Evolutionary conservation across 1,140 invertebrate species (phyloP), one percentile per base, ranked within the genome.

Genomic region (Neocloeon triangulifer): DNA sequence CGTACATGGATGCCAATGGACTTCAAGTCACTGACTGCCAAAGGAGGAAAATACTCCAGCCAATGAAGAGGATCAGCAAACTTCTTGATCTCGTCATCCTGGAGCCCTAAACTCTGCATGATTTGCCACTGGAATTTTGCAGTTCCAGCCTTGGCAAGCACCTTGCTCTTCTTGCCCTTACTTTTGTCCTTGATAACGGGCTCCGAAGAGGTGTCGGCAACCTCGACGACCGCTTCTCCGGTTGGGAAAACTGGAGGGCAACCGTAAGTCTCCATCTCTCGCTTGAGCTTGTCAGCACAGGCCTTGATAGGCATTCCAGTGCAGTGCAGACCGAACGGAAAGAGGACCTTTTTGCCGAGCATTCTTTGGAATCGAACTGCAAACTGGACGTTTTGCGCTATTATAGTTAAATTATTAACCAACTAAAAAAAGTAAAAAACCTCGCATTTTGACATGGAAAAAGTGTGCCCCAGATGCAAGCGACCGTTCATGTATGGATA

Each of bases 401-500:
- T 39, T 26, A 39, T 38, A 39, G 18, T 19, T 8, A 3, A 12
- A 7, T 22, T 25, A 16, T 13, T 9, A 26, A 13, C 22, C 12
- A 3, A 3, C 12, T 15, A 23, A n/a, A 27, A 7, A n/a, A 36
- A 15, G 12, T 21, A 16, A 25, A 28, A 35, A 59, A 71, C 67
- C 48, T 97, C 92, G 55, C 84, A 88, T 64, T 98, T 98, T 22
- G 89, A 91, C 18, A 97, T 48, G 10, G 89, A 84, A 62, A 98
- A 99, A 5, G 86, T 89, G 52, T 99, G 95, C 1, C 95, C 95
- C 29, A 98, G 58, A 66, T 99, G 95, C 32, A 98, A 64, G 26
- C 79, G 65, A 17, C 95, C 95, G 70, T 99, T 99, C 94, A 98
- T 98, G 45, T 99, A 99, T 1, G 94, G 94, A 62, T 77, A 98